These are phyloP conservation scores for Cosmopolites sordidus DNA, from an alignment of 2,888 invertebrate genomes.

Conservation along the genomic window DNA sequence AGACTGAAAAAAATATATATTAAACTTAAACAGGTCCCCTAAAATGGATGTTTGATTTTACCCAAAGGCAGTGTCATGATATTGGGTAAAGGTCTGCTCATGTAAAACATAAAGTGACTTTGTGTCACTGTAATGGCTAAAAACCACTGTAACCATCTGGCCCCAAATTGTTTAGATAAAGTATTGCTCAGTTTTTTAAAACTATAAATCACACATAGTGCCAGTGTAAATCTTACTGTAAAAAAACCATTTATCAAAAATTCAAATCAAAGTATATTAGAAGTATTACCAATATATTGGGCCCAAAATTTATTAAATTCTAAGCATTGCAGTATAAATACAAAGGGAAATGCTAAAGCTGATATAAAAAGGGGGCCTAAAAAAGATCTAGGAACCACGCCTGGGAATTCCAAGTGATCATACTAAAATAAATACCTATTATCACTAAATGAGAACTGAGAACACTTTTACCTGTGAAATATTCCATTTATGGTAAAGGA, in stretches of 20 bases:
- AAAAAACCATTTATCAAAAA: slow-evolving; percentile 38
- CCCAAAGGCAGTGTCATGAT: slow-evolving; percentile 89
- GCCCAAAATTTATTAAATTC: slow-evolving; percentile 79
- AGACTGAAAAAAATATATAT: slow-evolving; percentile 57
- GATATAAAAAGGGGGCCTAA: slow-evolving; percentile 85
- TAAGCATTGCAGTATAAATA: slow-evolving; percentile 61
- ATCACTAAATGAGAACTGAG: not conserved
- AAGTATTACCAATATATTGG: slow-evolving; percentile 78
- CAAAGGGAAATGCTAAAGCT: slow-evolving; percentile 70
- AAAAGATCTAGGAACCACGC: slow-evolving; percentile 96
- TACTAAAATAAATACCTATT: slow-evolving; percentile 59
- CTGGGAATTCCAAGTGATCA: slow-evolving; percentile 95
- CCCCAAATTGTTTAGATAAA: slow-evolving; percentile 73
- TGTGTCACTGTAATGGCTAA: slow-evolving; percentile 82
- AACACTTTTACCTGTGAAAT: slow-evolving; percentile 66
- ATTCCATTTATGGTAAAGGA: slow-evolving; percentile 83
- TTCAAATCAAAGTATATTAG: too few species aligned
- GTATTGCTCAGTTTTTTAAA: slow-evolving; percentile 71
- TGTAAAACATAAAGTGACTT: slow-evolving; percentile 97
- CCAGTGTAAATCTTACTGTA: slow-evolving; percentile 79
- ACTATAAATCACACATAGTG: slow-evolving; percentile 67
- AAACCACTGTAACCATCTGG: slow-evolving; percentile 75
- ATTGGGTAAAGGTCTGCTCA: slow-evolving; percentile 91
- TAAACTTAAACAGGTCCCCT: too few species aligned
- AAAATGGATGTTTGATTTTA: slow-evolving; percentile 48